Evolutionary conservation across 2,113 vertebrate species (phyloP).

Genomic region (Protobothrops mucrosquamatus): DNA sequence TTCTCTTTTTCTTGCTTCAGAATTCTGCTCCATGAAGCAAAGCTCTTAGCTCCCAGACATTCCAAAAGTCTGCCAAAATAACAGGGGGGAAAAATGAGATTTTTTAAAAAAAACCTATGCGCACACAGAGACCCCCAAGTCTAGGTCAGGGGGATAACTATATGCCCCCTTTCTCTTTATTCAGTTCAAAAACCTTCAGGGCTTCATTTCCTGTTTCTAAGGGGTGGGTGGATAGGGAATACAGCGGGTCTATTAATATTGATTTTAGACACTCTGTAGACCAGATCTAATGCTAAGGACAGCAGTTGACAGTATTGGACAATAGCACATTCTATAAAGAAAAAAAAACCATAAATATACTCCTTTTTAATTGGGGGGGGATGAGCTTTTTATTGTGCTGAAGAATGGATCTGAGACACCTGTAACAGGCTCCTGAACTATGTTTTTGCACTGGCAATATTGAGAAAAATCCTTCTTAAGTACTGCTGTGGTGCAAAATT

Average conservation of each 20-base stretch:
- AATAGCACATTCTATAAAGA: neutral
- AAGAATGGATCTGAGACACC: neutral
- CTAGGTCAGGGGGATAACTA: conserved; percentile 74
- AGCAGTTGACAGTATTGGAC: conserved; percentile 20
- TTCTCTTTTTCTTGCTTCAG: conserved; percentile 87
- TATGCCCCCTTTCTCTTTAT: conserved; percentile 57
- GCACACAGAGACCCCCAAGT: conserved; percentile 79
- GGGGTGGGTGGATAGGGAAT: conserved; percentile 47
- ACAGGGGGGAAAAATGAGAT: conserved; percentile 46
- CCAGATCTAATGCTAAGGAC: conserved; percentile 50
- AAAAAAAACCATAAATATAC: neutral
- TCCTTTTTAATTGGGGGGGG: accelerated
- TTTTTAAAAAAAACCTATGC: conserved; percentile 44
- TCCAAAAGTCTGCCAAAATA: conserved; percentile 91
- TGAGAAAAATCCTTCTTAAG: neutral
- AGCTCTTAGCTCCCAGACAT: conserved; percentile 89
- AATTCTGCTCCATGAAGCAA: conserved; percentile 83
- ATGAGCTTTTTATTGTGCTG: neutral
- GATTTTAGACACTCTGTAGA: conserved; percentile 60
- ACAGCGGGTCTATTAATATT: conserved; percentile 60
- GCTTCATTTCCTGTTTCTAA: conserved; percentile 75
- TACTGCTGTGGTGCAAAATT: neutral
- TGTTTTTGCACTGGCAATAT: neutral
- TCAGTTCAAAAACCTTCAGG: conserved; percentile 61
- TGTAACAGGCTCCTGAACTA: neutral